Conservation (phyloP, 1,140 invertebrate species). For the Hycleus cichorii region DNA sequence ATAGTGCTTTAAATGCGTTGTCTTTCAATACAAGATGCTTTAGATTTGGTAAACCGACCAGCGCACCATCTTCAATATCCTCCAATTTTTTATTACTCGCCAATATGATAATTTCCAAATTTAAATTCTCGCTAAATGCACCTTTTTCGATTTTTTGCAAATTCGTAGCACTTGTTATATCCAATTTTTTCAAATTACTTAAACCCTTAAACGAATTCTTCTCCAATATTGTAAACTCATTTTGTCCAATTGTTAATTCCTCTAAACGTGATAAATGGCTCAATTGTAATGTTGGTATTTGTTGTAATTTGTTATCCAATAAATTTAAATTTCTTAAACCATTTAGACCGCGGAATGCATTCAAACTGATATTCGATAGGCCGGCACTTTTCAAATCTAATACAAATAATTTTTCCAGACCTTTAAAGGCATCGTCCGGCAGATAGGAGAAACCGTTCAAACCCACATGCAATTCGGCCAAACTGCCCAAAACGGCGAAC, state of each 20-base stretch:
- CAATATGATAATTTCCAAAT: constrained; percentile 68
- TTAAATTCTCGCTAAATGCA: constrained; percentile 70
- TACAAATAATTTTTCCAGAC: constrained; percentile 62
- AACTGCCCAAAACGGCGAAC: constrained; percentile 59
- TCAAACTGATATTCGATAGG: constrained; percentile 63
- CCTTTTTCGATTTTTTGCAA: constrained; percentile 64
- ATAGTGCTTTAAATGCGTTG: constrained; percentile 65
- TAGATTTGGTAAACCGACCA: constrained; percentile 70
- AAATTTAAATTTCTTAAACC: constrained; percentile 67
- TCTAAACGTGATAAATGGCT: constrained; percentile 64
- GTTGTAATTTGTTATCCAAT: constrained; percentile 65
- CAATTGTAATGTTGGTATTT: constrained; percentile 68
- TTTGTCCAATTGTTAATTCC: constrained; percentile 73
- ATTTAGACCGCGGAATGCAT: constrained; percentile 67
- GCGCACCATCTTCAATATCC: constrained; percentile 62
- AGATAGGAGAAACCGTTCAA: constrained; percentile 71
- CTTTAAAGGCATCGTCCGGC: constrained; percentile 65
- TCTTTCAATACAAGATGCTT: constrained; percentile 67
- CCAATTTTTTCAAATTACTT: constrained; percentile 63
- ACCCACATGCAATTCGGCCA: constrained; percentile 77
- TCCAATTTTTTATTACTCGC: constrained; percentile 68
- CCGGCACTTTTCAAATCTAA: constrained; percentile 74
- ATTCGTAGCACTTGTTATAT: constrained; percentile 66
- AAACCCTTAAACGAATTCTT: constrained; percentile 68
- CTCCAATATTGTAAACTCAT: constrained; percentile 62